Percentiles rank a stretch among this genome's conserved stretches.
Conservation (phyloP, 2,797 vertebrate species). For the Spea hammondii region DNA sequence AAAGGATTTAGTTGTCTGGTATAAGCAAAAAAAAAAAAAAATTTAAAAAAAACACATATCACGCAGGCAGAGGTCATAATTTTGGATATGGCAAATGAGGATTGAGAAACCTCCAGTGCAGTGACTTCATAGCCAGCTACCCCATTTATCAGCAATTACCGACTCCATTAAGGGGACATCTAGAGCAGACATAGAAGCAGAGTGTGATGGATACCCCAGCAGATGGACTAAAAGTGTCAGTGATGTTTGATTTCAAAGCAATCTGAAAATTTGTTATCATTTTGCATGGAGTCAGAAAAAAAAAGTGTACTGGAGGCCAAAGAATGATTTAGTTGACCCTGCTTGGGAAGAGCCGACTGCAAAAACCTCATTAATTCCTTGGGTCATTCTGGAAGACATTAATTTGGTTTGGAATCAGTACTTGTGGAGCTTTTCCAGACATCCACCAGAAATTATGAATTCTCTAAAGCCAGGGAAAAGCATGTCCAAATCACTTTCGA, state of each 20-base stretch:
- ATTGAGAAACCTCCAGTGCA: slow-evolving; percentile 78
- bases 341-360: slow-evolving; percentile 83
- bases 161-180: slow-evolving; percentile 89
- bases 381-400: slow-evolving; percentile 91
- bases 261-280: slow-evolving; percentile 83
- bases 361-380: slow-evolving; percentile 97
- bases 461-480: slow-evolving; percentile 81
- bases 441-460: slow-evolving; percentile 92
- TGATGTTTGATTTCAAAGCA: slow-evolving; percentile 90
- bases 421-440: slow-evolving; percentile 93
- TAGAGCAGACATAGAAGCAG: slow-evolving; percentile 76
- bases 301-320: slow-evolving; percentile 73
- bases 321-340: slow-evolving; percentile 97
- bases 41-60: background rate
- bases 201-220: slow-evolving; percentile 81
- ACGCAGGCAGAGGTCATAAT: slow-evolving; percentile 53
- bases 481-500: slow-evolving; percentile 82
- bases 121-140: slow-evolving; percentile 77
- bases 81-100: slow-evolving; percentile 64
- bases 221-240: slow-evolving; percentile 87
- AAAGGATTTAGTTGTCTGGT: slow-evolving; percentile 53
- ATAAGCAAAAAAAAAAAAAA: slow-evolving; percentile 44
- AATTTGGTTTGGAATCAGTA: slow-evolving; percentile 93
- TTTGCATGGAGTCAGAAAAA: slow-evolving; percentile 74
- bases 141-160: slow-evolving; percentile 88